Evolutionary conservation across 2,797 vertebrate species (phyloP), one percentile per base, ranked within the genome.

Genomic region (Ctenosaura bakeri): DNA sequence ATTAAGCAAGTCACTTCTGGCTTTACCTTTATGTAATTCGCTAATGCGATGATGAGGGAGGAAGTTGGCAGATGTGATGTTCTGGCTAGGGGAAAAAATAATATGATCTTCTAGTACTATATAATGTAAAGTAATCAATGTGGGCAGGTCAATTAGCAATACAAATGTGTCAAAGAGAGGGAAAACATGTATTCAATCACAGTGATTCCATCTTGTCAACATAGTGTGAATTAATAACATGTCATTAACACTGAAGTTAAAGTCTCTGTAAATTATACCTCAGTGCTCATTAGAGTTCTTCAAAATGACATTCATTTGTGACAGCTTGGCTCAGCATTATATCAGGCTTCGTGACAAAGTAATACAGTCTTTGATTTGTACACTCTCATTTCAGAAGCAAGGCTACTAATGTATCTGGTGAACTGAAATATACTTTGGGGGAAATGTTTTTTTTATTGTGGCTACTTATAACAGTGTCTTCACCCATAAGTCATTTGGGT

Each of bases 71-170:
- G 93, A 85, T 94, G 82, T 42, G 74, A 93, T 89, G 86, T 71
- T 64, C 35, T 29, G 89, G 42, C 71, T 84, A 69, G 56, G 42
- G 29, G 24, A 29, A 35, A 35, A 64, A 80, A 56, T 54, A 22
- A 14, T 81, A 16, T 73, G 24, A 16, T 89, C 62, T 18, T 93
- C 81, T 83, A 79, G 50, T 83, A 86, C 91, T 87, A 0, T 82
- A 42, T 80, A 50, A 0, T 87, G 85, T 85, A 69, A 32, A 69
- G 66, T 69, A 87, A 91, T 91, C 91, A 84, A 0, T 86, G 89
- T 89, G 94, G 94, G 94, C 94, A 93, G 92, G 87, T 95, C 92
- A 90, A 89, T 96, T 95, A 95, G 91, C 91, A 88, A 92, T 73
- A 90, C 80, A 92, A 56, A 73, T 90, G 78, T 83, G 64, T 94